These are phyloP conservation scores for Crocidura indochinensis DNA, from an alignment of 2,797 vertebrate genomes.

Conservation along the genomic window DNA sequence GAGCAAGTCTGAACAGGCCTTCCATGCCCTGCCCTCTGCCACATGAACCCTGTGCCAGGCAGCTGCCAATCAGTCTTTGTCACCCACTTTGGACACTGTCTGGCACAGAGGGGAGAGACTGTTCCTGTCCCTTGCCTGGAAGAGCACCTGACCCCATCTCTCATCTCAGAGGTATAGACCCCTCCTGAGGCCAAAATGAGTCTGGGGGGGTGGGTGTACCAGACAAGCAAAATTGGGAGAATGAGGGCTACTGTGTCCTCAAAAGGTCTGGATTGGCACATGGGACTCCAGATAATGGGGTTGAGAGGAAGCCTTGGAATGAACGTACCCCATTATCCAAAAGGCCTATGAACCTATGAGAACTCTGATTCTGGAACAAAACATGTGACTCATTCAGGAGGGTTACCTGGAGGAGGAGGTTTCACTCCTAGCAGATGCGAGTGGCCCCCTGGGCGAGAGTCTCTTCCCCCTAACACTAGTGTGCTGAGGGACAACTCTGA, in stretches of 20 bases:
- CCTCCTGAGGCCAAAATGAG: neutral
- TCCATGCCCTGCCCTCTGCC: neutral
- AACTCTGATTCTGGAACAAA: conserved; percentile 1
- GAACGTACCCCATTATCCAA: neutral
- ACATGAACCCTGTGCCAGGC: neutral
- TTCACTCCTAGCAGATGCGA: neutral
- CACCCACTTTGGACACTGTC: neutral
- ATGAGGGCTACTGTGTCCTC: neutral
- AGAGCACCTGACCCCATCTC: neutral
- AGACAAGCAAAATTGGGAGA: neutral
- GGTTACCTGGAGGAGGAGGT: conserved; percentile 29
- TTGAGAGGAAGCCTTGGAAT: neutral
- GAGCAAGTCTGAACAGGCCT: too few species aligned
- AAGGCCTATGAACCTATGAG: neutral
- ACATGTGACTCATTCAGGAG: conserved; percentile 1
- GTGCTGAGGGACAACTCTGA: neutral
- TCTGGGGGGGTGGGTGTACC: neutral
- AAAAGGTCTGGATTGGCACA: neutral
- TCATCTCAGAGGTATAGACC: neutral
- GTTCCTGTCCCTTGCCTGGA: neutral
- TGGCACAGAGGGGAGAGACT: neutral
- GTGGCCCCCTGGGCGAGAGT: neutral
- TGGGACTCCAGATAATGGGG: too few species aligned
- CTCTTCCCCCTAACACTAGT: neutral
- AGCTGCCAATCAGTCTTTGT: neutral